A percentile compares a stretch with the other conserved stretches of the same genome.
Conservation (phyloP, 2,888 invertebrate genomes). For the Protonemura montana region DNA sequence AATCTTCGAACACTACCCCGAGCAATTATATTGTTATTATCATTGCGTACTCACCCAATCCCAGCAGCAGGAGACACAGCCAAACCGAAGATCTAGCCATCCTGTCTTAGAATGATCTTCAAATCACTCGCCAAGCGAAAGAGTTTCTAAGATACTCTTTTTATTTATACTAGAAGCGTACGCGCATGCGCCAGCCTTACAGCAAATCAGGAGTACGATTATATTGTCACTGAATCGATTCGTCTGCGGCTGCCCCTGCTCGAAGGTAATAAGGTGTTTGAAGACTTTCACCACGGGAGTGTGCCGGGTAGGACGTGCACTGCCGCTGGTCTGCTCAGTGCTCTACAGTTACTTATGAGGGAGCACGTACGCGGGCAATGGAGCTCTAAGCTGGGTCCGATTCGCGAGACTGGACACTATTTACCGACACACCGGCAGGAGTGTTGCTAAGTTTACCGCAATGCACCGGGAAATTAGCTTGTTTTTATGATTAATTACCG, state of each 20-base stretch:
- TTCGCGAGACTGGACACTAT: background rate
- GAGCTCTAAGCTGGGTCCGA: background rate
- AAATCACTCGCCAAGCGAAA: conserved; percentile 41
- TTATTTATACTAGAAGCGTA: conserved; percentile 60
- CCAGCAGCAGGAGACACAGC: conserved; percentile 63
- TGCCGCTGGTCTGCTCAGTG: background rate
- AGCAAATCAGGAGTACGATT: conserved; percentile 27
- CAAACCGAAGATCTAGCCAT: conserved; percentile 65
- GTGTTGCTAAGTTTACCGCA: background rate
- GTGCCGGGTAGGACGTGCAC: background rate
- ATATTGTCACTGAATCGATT: conserved; percentile 7
- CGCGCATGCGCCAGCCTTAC: conserved; percentile 52
- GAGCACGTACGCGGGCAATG: background rate
- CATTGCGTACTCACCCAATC: conserved; percentile 60
- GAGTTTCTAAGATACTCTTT: conserved; percentile 54
- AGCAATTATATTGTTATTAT: background rate
- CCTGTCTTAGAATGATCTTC: conserved; percentile 49
- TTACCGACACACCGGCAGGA: background rate
- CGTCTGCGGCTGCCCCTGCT: conserved; percentile 18
- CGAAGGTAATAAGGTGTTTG: background rate
- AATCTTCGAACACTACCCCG: background rate
- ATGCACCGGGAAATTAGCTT: background rate
- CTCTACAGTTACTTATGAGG: background rate
- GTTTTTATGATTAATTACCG: background rate
- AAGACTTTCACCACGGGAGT: conserved; percentile 22